A percentile compares a stretch with the other conserved stretches of the same genome.
These are phyloP conservation scores for Tipula helvola DNA, from an alignment of 2,888 invertebrate genomes.

Conservation along the genomic window DNA sequence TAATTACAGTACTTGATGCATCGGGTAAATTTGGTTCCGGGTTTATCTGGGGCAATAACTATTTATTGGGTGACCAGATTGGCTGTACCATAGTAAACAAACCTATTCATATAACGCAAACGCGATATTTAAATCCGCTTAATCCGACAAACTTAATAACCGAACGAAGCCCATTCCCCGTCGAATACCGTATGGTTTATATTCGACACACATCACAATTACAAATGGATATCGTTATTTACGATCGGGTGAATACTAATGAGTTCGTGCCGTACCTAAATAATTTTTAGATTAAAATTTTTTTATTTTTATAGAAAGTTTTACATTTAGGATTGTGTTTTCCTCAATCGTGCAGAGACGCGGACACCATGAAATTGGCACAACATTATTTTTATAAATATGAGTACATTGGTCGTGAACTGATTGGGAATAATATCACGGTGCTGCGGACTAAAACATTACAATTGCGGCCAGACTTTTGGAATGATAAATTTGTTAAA, in stretches of 20 bases:
- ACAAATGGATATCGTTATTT: conserved; percentile 10
- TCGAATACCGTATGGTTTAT: conserved; percentile 12
- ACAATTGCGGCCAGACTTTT: not conserved
- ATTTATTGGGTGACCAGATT: conserved; percentile 34
- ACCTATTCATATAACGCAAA: not conserved
- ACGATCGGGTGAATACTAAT: conserved; percentile 11
- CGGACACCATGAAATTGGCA: conserved; percentile 13
- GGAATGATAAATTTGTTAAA: not conserved
- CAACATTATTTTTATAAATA: not conserved
- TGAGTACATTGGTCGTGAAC: not conserved
- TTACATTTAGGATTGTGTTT: conserved; percentile 18
- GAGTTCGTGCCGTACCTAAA: no score
- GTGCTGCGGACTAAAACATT: not conserved
- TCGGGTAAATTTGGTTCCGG: conserved; percentile 35
- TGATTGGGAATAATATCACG: not conserved
- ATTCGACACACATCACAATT: conserved; percentile 8
- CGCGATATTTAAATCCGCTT: not conserved
- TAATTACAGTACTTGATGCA: conserved; percentile 32
- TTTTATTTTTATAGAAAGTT: conserved; percentile 15
- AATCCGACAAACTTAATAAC: conserved; percentile 10
- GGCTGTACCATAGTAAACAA: conserved; percentile 26
- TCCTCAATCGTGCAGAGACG: conserved; percentile 14
- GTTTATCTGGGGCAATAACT: conserved; percentile 38
- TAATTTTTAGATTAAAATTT: not conserved
- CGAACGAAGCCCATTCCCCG: conserved; percentile 9